Base-by-base conservation (phyloP, 2,888 invertebrate genomes). In the Psylliodes chrysocephalus region DNA sequence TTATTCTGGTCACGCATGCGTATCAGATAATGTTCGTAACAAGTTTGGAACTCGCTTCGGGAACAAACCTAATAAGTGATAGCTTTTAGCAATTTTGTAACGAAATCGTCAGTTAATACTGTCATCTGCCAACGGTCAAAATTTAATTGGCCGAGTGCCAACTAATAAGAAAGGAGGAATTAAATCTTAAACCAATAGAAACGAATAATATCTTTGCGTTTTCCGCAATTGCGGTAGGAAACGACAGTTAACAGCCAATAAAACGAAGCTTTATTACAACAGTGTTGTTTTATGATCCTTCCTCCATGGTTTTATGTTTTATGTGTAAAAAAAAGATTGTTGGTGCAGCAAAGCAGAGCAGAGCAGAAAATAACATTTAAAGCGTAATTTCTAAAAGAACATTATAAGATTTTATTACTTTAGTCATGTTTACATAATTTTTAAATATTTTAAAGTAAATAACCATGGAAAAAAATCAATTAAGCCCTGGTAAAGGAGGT, bases 391-490 rank as follows among this genome's bases (percentile, higher is more conserved):
- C 10, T 17, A 47, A 47, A 47, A 7, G 6, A 19, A 22, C 8
- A 44, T 46, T 1, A 14, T 42, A 14, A 22, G 8, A 28, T 42
- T 46, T 12, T 18, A 12, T 19, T 8, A 3, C 7, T 18, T n/a
- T 55, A 19, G 44, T 18, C 19, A 55, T 55, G 55, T 33, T 55
- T 55, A 44, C 33, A 1, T 46, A 55, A 44, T 55, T 14, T 10
- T 30, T 17, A 47, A 49, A 14, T 25, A 22, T 15, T 7, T 25
- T 25, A 17, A 38, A 40, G 12, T 28, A 40, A 25, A 46, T 18
- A 54, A 59, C 7, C 46, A 56, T 59, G 59, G 59, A 59, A 19
- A 51, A 59, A 49, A 49, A 17, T 40, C 46, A 57, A 46, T 10
- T 14, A 18, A 59, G 59, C 22, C 49, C 59, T 14, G 40, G 4